Percentiles rank a stretch among this genome's conserved stretches.
phyloP scores from a whole-genome alignment of 2,888 invertebrate species.

The Drosophila incognita region DNA sequence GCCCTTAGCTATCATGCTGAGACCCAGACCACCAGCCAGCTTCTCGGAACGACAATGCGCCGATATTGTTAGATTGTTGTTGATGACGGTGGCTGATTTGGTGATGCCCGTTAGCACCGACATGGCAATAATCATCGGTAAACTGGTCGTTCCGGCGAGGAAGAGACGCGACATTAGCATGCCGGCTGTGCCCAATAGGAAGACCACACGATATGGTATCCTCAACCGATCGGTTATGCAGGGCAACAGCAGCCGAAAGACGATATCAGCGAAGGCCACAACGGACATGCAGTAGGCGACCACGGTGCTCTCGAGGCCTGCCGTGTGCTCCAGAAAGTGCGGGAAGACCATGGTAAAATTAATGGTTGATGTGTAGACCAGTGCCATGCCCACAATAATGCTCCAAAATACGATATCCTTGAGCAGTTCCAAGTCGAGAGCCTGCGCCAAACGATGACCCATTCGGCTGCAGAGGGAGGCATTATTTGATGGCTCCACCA shows the following conservation, averaged over 20 bases:
- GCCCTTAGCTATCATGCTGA: conserved; percentile 91
- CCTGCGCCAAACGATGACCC: conserved; percentile 82
- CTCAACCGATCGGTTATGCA: conserved; percentile 87
- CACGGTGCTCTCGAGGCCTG: conserved; percentile 85
- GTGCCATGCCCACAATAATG: conserved; percentile 88
- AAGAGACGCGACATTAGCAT: conserved; percentile 87
- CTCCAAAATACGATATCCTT: conserved; percentile 88
- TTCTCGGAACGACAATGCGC: conserved; percentile 88
- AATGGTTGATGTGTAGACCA: conserved; percentile 89
- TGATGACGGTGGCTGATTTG: conserved; percentile 90
- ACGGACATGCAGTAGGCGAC: conserved; percentile 90
- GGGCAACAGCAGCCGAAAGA: conserved; percentile 88
- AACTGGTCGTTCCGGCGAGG: conserved; percentile 86
- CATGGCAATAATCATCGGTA: conserved; percentile 86
- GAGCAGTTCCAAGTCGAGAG: conserved; percentile 88
- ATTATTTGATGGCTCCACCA: neutral
- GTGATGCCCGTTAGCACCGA: conserved; percentile 89
- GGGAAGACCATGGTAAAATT: conserved; percentile 90
- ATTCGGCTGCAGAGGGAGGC: conserved; percentile 69
- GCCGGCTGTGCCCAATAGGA: conserved; percentile 87
- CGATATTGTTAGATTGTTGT: conserved; percentile 89
- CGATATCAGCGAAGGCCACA: conserved; percentile 89
- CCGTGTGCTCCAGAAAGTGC: conserved; percentile 86
- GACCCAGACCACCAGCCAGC: conserved; percentile 89
- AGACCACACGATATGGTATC: conserved; percentile 88